Evolutionary conservation across 2,113 vertebrate species (phyloP), one percentile per base, ranked within the genome.

Genomic region (Leptobrachium ailaonicum): DNA sequence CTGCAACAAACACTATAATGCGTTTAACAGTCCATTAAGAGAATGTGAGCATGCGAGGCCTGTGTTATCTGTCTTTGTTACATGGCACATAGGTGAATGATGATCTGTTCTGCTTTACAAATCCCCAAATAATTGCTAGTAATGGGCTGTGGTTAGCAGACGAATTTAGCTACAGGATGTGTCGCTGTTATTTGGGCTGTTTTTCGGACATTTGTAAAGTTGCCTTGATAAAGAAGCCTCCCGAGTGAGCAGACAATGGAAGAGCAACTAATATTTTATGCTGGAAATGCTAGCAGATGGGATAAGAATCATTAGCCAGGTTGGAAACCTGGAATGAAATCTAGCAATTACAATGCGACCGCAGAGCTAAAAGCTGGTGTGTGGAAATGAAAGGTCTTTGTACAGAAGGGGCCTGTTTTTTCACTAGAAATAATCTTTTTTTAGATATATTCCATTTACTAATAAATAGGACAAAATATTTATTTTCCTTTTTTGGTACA

Each of bases 251-350:
- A 44, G 12, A 44, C 9, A 68, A 12, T 43, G 41, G 41, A 66
- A 53, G 77, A 11, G 60, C 60, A 79, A 66, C 69, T 70, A 66
- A 73, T 73, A 73, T 73, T 56, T 79, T 66, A 41, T 20, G 6
- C 56, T n/a, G 45, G 42, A 56, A 73, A 73, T 50, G 58, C 60
- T 62, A 66, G 70, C 70, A 72, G 70, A 73, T 73, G 69, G 77
- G 45, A 43, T n/a, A 42, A 72, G 77, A 69, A 64, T 71, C 77
- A 71, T 79, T 79, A 79, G 68, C 70, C 70, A 44, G 77, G 77
- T 7, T 56, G 77, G 77, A 79, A 45, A 79, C 6, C 60, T 12
- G 41, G 40, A 47, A 7, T 43, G 12, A 42, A n/a, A 41, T 63
- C 10, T 20, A 79, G 40, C 32, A 79, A 66, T 64, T 9, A 79